Evolutionary conservation across 2,888 invertebrate species (phyloP).

Genomic region (Chelonus formosanus): DNA sequence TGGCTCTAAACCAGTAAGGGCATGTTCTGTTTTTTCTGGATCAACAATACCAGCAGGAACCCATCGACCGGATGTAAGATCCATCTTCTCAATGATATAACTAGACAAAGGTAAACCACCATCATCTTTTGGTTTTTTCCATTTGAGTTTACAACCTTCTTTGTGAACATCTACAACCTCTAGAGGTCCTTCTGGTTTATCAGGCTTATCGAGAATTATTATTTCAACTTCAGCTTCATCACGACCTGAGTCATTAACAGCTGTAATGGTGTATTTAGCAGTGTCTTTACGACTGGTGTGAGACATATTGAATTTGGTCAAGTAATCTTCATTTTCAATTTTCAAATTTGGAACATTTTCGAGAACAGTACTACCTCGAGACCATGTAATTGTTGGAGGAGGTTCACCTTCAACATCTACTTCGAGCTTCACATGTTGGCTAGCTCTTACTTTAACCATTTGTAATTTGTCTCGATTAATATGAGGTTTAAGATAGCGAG

Average conservation of each 20-base stretch:
- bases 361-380: constrained; percentile 73
- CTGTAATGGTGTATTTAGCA: constrained; percentile 89
- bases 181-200: constrained; percentile 90
- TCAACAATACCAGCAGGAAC: constrained; percentile 85
- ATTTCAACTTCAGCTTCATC: constrained; percentile 96
- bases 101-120: constrained; percentile 91
- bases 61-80: constrained; percentile 87
- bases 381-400: constrained; percentile 89
- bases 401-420: constrained; percentile 98
- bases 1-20: constrained; percentile 89
- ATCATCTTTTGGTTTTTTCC: constrained; percentile 96
- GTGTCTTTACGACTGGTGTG: constrained; percentile 86
- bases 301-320: constrained; percentile 83
- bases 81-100: constrained; percentile 95
- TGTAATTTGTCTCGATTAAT: constrained; percentile 95
- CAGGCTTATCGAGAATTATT: constrained; percentile 84
- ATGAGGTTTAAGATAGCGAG: constrained; percentile 87
- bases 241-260: constrained; percentile 91
- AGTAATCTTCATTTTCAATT: constrained; percentile 91
- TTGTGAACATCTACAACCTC: constrained; percentile 91
- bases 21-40: constrained; percentile 82
- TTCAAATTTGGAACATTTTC: constrained; percentile 75
- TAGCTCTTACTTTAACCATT: constrained; percentile 87
- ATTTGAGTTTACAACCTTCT: constrained; percentile 91
- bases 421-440: constrained; percentile 88